phyloP scores from a whole-genome alignment of 2,888 invertebrate species.

The Limenitis arthemis region DNA sequence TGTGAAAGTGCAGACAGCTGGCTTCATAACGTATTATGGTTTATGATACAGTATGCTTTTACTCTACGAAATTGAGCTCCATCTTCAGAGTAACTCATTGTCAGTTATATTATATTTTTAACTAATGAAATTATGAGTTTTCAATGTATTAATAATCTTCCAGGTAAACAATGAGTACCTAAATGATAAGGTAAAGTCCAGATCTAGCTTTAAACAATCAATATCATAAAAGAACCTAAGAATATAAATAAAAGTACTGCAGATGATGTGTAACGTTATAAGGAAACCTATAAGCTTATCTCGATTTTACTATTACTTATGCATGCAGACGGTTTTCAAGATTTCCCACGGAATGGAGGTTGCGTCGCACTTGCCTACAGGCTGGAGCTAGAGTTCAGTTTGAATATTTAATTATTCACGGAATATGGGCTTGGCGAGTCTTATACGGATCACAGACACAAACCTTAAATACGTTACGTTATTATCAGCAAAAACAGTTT shows the following conservation, averaged over 20 bases:
- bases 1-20: too few species aligned
- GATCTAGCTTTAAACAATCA: too few species aligned
- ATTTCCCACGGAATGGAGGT: slow-evolving; percentile 51
- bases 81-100: too few species aligned
- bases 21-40: too few species aligned
- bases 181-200: too few species aligned
- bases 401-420: slow-evolving; percentile 27
- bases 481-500: background rate
- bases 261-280: background rate
- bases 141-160: too few species aligned
- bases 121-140: too few species aligned
- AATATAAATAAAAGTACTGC: background rate
- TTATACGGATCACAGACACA: slow-evolving; percentile 18
- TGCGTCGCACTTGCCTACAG: slow-evolving; percentile 22
- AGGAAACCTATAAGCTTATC: slow-evolving; percentile 2
- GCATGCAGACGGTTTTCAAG: slow-evolving; percentile 34
- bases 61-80: too few species aligned
- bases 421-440: slow-evolving; percentile 15
- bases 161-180: too few species aligned
- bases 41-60: too few species aligned
- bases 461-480: background rate
- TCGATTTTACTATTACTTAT: slow-evolving; percentile 28
- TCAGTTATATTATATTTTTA: too few species aligned
- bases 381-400: slow-evolving; percentile 6
- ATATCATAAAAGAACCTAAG: background rate